phyloP scores from a whole-genome alignment of 2,113 vertebrate species.

The Ceuthmochares aereus region DNA sequence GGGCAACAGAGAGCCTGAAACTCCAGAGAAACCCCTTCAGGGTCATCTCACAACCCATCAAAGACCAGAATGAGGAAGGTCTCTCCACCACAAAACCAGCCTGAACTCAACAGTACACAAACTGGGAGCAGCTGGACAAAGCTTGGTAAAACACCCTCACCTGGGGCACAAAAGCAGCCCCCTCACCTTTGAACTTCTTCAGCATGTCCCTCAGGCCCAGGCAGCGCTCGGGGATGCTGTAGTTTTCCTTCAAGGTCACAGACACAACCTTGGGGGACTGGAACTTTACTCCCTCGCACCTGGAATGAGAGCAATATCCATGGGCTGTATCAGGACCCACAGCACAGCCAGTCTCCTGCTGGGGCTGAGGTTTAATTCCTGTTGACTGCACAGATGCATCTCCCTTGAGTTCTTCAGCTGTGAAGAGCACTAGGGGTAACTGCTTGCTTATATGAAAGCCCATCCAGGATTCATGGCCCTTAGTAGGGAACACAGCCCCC shows the following conservation, averaged over 20 bases:
- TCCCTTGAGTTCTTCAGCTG: neutral
- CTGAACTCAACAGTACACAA: neutral
- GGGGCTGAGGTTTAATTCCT: fast-evolving
- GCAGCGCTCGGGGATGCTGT: slow-evolving; percentile 48
- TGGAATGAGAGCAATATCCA: neutral
- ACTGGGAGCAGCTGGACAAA: neutral
- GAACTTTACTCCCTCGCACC: slow-evolving; percentile 1
- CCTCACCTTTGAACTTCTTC: slow-evolving; percentile 64
- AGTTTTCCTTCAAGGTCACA: slow-evolving; percentile 32
- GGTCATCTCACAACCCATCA: neutral
- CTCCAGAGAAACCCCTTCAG: neutral
- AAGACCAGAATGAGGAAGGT: neutral
- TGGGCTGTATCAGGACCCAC: neutral
- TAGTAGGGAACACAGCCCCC: neutral
- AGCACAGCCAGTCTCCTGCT: neutral
- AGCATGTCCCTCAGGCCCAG: slow-evolving; percentile 63
- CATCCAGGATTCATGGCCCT: fast-evolving
- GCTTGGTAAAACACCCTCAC: neutral
- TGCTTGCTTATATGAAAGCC: neutral
- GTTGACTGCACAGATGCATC: neutral
- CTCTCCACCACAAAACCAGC: neutral
- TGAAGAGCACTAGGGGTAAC: neutral
- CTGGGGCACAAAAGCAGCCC: neutral
- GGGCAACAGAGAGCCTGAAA: fast-evolving
- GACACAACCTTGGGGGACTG: neutral